Evolutionary conservation across 2,888 invertebrate species (phyloP).

Genomic region (Rhagonycha fulva): DNA sequence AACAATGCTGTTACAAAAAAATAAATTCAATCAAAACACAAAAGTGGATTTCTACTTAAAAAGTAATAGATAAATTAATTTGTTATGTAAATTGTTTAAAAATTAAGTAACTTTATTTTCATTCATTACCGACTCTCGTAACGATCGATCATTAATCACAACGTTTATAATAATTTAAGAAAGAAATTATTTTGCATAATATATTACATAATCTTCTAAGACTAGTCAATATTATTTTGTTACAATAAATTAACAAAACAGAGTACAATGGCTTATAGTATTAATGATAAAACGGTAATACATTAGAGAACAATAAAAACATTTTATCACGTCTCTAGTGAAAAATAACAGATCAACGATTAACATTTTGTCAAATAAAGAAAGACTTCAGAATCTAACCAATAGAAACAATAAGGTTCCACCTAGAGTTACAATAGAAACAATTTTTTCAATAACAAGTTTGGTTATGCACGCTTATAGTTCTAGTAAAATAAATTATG

Average conservation of each 20-base stretch:
- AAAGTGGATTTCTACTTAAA: background rate
- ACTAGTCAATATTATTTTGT: background rate
- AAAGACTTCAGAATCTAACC: background rate
- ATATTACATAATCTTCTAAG: background rate
- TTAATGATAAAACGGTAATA: background rate
- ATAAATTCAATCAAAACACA: background rate
- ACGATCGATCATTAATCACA: background rate
- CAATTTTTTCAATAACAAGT: background rate
- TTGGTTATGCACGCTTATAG: background rate
- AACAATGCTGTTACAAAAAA: background rate
- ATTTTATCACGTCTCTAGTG: background rate
- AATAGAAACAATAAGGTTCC: background rate
- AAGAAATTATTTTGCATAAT: background rate
- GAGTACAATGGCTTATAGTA: background rate
- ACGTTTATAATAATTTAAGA: background rate
- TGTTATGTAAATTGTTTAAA: background rate
- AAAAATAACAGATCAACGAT: background rate
- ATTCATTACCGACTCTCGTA: background rate
- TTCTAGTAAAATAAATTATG: background rate
- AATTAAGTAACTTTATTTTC: background rate
- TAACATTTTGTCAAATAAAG: background rate
- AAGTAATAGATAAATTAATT: background rate
- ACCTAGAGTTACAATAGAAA: background rate
- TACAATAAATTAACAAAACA: background rate
- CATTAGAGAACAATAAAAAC: background rate